These are phyloP conservation scores for Melinopterus prodromus DNA, from an alignment of 2,888 invertebrate genomes.

Conservation along the genomic window DNA sequence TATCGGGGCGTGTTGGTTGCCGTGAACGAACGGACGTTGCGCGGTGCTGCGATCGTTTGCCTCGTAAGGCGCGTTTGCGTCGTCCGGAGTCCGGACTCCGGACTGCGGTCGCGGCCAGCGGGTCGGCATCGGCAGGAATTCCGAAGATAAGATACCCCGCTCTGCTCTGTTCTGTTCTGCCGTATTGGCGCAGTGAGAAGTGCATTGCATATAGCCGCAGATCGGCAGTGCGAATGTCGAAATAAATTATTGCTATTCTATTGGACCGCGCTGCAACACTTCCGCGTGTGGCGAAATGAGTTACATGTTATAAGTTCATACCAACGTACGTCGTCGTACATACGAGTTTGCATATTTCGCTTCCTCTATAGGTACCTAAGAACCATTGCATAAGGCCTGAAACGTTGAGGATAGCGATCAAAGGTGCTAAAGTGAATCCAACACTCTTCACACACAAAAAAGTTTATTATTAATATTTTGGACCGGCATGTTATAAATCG, in stretches of 20 bases:
- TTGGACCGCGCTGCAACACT: slow-evolving; percentile 13
- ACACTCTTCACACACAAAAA: too few relatives aligned
- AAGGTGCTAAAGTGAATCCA: too few relatives aligned
- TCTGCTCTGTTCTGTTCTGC: neutral
- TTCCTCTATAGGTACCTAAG: too few relatives aligned
- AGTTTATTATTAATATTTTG: too few relatives aligned
- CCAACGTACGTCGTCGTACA: too few relatives aligned
- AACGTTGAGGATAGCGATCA: too few relatives aligned
- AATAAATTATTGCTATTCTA: slow-evolving; percentile 22
- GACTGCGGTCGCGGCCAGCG: too few relatives aligned
- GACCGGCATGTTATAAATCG: too few relatives aligned
- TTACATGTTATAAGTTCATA: neutral
- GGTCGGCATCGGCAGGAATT: slow-evolving; percentile 17
- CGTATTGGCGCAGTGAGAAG: too few relatives aligned
- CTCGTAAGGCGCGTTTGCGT: neutral
- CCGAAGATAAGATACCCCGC: slow-evolving; percentile 17
- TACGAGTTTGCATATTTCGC: too few relatives aligned
- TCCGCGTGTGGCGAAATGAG: slow-evolving; percentile 9
- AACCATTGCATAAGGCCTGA: too few relatives aligned
- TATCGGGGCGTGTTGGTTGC: neutral
- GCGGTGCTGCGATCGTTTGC: slow-evolving; percentile 10
- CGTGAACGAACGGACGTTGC: neutral
- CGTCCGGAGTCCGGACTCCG: too few relatives aligned
- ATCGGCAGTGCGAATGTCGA: slow-evolving; percentile 10
- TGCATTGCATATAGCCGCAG: neutral